Percentiles rank a stretch among this genome's conserved stretches.
These are phyloP conservation scores for Drosophila dunni DNA, from an alignment of 1,140 invertebrate species.

Conservation along the genomic window DNA sequence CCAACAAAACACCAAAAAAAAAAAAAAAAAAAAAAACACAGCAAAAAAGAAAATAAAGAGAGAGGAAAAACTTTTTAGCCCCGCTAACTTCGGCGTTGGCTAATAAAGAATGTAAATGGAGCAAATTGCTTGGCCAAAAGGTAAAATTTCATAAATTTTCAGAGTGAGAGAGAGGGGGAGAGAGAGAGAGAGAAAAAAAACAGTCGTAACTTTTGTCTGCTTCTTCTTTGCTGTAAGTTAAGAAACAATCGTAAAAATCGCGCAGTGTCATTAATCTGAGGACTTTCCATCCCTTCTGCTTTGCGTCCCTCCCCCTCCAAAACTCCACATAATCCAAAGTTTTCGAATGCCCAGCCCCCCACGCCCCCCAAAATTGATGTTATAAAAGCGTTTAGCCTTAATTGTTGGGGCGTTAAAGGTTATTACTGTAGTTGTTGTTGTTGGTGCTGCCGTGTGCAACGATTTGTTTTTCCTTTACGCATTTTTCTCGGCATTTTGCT, in stretches of 20 bases:
- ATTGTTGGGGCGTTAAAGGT: slow-evolving; percentile 66
- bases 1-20: slow-evolving; percentile 22
- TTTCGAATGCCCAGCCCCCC: slow-evolving; percentile 23
- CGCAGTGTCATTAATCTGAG: slow-evolving; percentile 64
- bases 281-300: slow-evolving; percentile 24
- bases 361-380: slow-evolving; percentile 49
- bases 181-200: slow-evolving; percentile 45
- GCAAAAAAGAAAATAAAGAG: slow-evolving; percentile 13
- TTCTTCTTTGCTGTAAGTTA: slow-evolving; percentile 41
- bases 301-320: no score
- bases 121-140: slow-evolving; percentile 80
- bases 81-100: slow-evolving; percentile 54
- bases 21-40: slow-evolving; percentile 22
- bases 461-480: slow-evolving; percentile 61
- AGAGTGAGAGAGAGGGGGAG: slow-evolving; percentile 37
- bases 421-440: slow-evolving; percentile 47
- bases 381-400: slow-evolving; percentile 66
- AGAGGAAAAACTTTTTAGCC: slow-evolving; percentile 36
- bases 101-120: slow-evolving; percentile 82
- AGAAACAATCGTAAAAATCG: slow-evolving; percentile 68
- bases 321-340: slow-evolving; percentile 22
- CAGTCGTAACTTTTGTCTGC: slow-evolving; percentile 48
- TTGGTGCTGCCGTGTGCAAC: slow-evolving; percentile 37
- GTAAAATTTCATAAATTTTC: slow-evolving; percentile 78
- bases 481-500: slow-evolving; percentile 52